Evolutionary conservation across 2,888 invertebrate genomes (phyloP), one percentile per base, ranked within the genome.

Genomic region (Conops quadrifasciatus): DNA sequence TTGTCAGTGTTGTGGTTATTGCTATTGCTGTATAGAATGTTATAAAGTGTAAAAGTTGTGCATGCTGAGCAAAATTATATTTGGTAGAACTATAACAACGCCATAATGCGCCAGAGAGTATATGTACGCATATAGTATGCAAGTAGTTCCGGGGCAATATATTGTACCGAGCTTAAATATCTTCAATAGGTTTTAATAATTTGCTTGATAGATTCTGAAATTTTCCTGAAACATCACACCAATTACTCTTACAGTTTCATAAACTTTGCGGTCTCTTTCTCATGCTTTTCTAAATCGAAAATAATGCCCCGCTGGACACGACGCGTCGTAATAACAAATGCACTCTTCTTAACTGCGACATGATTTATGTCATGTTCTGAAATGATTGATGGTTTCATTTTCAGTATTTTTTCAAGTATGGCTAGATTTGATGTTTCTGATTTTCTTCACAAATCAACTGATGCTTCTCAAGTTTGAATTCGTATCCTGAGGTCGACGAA

Each of bases 341-440:
- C 28, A 65, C 13, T 45, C 71, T 21, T 49, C 51, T 74, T 76
- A 69, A 74, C 74, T 72, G 15, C 58, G 67, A 76, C 77, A 79
- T 83, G 84, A 84, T 84, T 83, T 82, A 83, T 84, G 82, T 82
- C 78, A 78, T 74, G 75, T 78, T 76, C 74, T 73, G 36, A 74
- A 67, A 75, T 83, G 83, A 83, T 83, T 83, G 83, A 83, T 83
- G 83, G 77, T 49, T 49, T 49, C 26, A 1, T 51, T 67, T 70
- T 70, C 63, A 49, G 43, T 36, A 56, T 58, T 67, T 72, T 58
- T 56, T 58, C 16, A 58, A 70, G 45, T 62, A 62, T 60, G 67
- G 30, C 53, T 21, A 36, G 51, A 26, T 62, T 30, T 15, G 21
- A 60, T 36, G 4, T 66, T 59, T 21, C 51, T 36, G 7, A 21